Conservation (phyloP, 2,888 invertebrate species). For the Melieria picta region DNA sequence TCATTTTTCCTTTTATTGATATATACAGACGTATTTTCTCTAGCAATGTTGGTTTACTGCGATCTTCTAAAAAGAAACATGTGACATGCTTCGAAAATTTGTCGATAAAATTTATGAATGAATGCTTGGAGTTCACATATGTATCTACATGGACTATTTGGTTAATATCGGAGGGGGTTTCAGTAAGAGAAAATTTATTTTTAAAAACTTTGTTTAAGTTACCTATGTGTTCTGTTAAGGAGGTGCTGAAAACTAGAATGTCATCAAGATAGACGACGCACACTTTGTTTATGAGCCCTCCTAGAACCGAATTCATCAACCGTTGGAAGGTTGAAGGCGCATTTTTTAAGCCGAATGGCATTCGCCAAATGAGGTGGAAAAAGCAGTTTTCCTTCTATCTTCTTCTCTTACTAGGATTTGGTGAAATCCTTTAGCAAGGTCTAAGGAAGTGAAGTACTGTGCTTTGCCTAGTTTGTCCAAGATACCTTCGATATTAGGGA, state of each 20-base stretch:
- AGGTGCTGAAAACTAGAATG: background rate
- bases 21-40: conserved; percentile 35
- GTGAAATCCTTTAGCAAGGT: background rate
- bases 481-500: conserved; percentile 8
- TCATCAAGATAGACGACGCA: background rate
- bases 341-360: conserved; percentile 10
- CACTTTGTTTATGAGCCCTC: background rate
- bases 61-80: conserved; percentile 27
- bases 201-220: background rate
- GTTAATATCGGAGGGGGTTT: too few species aligned
- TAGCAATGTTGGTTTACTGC: conserved; percentile 26
- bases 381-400: background rate
- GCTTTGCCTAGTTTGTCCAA: conserved; percentile 10
- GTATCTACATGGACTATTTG: too few species aligned
- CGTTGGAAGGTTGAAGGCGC: conserved; percentile 1
- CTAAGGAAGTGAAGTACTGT: background rate
- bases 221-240: background rate
- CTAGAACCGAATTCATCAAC: conserved; percentile 1
- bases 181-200: too few species aligned
- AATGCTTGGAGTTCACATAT: conserved; percentile 40
- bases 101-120: conserved; percentile 46
- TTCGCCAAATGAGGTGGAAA: background rate
- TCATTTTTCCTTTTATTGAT: conserved; percentile 29
- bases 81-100: conserved; percentile 46
- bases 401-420: background rate